A percentile compares a stretch with the other conserved stretches of the same genome.
phyloP scores from a whole-genome alignment of 2,797 vertebrate genomes.

The Syngnathus rostellatus region DNA sequence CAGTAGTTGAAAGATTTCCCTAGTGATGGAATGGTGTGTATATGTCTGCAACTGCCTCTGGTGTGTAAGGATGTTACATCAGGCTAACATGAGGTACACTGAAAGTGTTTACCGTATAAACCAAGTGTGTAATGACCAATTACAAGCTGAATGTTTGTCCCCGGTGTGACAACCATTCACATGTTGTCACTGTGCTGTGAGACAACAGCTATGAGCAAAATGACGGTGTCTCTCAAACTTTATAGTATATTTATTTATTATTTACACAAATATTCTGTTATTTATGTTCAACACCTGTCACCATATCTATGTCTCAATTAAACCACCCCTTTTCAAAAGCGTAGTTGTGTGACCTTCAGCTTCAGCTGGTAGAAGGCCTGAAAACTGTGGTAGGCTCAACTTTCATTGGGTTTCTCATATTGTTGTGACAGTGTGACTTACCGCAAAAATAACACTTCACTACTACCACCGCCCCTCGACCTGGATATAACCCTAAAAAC shows the following conservation, averaged over 20 bases:
- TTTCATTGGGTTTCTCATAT: constrained; percentile 61
- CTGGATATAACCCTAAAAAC: constrained; percentile 51
- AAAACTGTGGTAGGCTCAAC: constrained; percentile 59
- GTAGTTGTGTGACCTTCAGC: constrained; percentile 49
- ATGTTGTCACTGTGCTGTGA: no score
- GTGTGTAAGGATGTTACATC: no score
- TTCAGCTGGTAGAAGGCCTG: constrained; percentile 47
- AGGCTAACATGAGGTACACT: no score
- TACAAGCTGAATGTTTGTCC: no score
- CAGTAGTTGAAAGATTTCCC: no score
- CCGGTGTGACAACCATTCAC: no score
- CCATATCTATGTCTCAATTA: not conserved
- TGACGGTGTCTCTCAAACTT: not conserved
- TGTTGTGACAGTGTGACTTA: constrained; percentile 67
- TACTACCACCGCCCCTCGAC: constrained; percentile 58
- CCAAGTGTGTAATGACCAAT: no score
- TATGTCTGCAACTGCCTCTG: no score
- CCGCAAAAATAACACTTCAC: constrained; percentile 67
- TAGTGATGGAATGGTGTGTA: no score
- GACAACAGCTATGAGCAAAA: not conserved
- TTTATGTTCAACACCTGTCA: not conserved
- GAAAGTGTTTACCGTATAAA: no score
- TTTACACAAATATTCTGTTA: not conserved
- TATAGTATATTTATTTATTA: not conserved
- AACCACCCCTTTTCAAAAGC: constrained; percentile 14